Base-by-base conservation (phyloP, 2,888 invertebrate genomes). In the Polyommatus iphigenia region DNA sequence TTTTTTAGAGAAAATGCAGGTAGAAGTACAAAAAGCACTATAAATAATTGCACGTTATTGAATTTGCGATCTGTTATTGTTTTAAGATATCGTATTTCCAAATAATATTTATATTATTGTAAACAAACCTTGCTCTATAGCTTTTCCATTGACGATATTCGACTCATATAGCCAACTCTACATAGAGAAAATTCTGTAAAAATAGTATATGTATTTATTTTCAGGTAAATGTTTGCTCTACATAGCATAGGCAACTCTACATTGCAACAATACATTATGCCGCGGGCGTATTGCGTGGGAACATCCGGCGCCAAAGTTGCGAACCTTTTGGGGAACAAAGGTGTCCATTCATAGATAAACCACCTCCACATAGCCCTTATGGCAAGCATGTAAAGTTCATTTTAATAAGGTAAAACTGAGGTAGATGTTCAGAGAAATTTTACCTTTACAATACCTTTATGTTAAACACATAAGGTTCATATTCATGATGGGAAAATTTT, bases 281-380 rank as follows among this genome's bases (percentile, higher is more conserved):
- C 62, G 73, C 73, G 62, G 84, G 85, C 84, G 85, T 83, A 84
- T 83, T 82, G 84, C 91, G 91, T 92, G 93, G 90, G 93, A 93
- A 92, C 88, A 89, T 92, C 93, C 92, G 91, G 81, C 79, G 81
- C 79, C 82, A 80, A 77, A 78, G 82, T 82, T 80, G 82, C 81
- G 82, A 82, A 81, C 82, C 84, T 80, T 78, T 82, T 82, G 79
- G 83, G 86, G 85, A 86, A 89, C 87, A 89, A 89, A 88, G 85
- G 88, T 82, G 81, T 81, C 82, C 82, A 54, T 54, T 54, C 54
- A 54, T 15, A 54, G 54, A 54, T 18, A 18, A 5, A 5, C 1
- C 18, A 54, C 18, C 4, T 54, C 13, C 5, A 18, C 18, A 1
- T 54, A 5, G 1, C 54, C 54, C 54, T 54, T 54, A 18, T 54